Percentiles rank a stretch among this genome's conserved stretches.
phyloP scores from a whole-genome alignment of 2,113 vertebrate genomes.

The Lagopus leucura region DNA sequence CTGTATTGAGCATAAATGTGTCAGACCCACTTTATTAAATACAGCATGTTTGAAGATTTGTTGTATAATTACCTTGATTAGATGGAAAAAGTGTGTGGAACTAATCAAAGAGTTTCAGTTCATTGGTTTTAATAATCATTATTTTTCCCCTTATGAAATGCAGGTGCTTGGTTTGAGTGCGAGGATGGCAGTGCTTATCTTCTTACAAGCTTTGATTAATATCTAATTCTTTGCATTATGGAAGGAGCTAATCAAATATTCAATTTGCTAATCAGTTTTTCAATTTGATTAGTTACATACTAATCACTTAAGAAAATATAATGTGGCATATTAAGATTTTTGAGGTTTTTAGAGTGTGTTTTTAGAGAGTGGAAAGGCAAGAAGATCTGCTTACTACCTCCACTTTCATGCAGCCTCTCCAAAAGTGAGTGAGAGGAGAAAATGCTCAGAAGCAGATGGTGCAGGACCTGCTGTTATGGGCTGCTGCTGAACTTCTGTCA shows the following conservation, averaged over 20 bases:
- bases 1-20: neutral
- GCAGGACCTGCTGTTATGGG: neutral
- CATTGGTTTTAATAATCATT: constrained; percentile 33
- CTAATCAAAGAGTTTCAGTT: constrained; percentile 64
- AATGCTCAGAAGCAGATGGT: neutral
- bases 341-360: neutral
- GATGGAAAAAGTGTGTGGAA: constrained; percentile 18
- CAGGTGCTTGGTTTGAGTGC: constrained; percentile 62
- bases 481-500: neutral
- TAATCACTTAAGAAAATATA: constrained; percentile 65
- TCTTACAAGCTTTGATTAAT: constrained; percentile 69
- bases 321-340: neutral
- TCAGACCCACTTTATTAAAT: constrained; percentile 46
- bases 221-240: constrained; percentile 43
- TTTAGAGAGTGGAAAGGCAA: neutral
- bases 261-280: constrained; percentile 70
- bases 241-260: constrained; percentile 71
- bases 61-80: constrained; percentile 74
- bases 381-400: neutral
- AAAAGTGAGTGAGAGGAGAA: neutral
- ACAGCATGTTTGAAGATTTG: constrained; percentile 28
- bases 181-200: constrained; percentile 46
- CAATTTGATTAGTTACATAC: constrained; percentile 68
- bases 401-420: neutral
- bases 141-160: constrained; percentile 36